phyloP scores from a whole-genome alignment of 2,888 invertebrate species.

The Temnothorax ravouxi region DNA sequence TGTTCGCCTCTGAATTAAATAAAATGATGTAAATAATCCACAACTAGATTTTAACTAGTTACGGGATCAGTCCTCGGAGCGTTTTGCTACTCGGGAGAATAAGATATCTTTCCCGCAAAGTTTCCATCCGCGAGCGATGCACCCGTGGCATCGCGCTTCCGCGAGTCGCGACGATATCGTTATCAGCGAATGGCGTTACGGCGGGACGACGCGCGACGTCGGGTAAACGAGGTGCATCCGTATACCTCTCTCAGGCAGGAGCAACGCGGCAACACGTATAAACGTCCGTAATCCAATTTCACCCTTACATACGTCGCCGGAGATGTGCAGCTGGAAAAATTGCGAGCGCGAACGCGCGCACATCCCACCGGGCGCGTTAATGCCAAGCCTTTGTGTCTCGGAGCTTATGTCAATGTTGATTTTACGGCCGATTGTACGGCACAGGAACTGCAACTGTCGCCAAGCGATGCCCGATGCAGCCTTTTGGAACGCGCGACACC shows the following conservation, averaged over 20 bases:
- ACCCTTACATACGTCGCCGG: slow-evolving; percentile 15
- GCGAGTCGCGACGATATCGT: slow-evolving; percentile 25
- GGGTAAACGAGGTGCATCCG: slow-evolving; percentile 24
- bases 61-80: background rate
- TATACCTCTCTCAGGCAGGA: background rate
- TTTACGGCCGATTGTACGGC: slow-evolving; percentile 56
- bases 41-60: background rate
- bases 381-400: slow-evolving; percentile 49
- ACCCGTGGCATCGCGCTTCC: background rate
- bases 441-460: slow-evolving; percentile 19
- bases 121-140: background rate
- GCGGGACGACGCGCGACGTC: background rate
- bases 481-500: background rate
- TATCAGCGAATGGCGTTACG: slow-evolving; percentile 5
- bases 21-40: background rate
- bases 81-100: background rate
- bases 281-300: slow-evolving; percentile 58
- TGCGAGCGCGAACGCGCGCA: background rate
- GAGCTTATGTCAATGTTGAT: slow-evolving; percentile 66
- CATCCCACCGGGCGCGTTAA: slow-evolving; percentile 41
- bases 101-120: background rate
- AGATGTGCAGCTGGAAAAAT: slow-evolving; percentile 49
- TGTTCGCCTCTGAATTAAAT: background rate
- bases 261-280: slow-evolving; percentile 33
- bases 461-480: background rate